Conservation (phyloP, 2,797 vertebrate genomes). For the Varecia variegata region DNA sequence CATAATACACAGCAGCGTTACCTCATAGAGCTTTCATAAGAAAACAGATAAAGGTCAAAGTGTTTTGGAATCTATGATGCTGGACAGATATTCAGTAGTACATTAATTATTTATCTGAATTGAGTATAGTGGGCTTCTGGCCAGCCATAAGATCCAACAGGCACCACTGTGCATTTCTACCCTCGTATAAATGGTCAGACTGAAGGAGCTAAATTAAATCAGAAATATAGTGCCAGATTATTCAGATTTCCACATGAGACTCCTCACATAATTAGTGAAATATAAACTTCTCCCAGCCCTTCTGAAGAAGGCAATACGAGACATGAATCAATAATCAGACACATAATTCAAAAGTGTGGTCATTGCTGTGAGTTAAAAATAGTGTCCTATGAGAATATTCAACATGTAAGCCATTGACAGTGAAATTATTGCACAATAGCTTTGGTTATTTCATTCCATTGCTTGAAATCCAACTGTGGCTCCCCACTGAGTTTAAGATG, state of each 20-base stretch:
- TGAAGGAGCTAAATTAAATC: not conserved
- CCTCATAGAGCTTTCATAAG: not conserved
- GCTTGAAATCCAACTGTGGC: not conserved
- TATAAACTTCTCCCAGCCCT: not conserved
- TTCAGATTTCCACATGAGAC: not conserved
- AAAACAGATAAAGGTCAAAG: not conserved
- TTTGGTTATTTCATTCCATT: not conserved
- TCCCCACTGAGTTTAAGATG: not conserved
- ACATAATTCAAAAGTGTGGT: not conserved
- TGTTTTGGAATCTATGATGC: not conserved
- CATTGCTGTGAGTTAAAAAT: not conserved
- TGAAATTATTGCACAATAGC: not conserved
- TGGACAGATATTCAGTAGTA: not conserved
- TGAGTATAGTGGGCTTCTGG: not conserved
- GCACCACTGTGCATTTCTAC: accelerated
- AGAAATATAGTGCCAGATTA: not conserved
- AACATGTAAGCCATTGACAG: not conserved
- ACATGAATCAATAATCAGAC: not conserved
- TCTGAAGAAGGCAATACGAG: not conserved
- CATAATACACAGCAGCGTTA: not conserved
- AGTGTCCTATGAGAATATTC: not conserved
- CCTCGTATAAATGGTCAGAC: not conserved
- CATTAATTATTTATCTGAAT: not conserved
- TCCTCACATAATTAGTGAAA: not conserved
- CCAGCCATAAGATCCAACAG: not conserved